phyloP scores from a whole-genome alignment of 2,113 vertebrate genomes.

The Trinectes maculatus region DNA sequence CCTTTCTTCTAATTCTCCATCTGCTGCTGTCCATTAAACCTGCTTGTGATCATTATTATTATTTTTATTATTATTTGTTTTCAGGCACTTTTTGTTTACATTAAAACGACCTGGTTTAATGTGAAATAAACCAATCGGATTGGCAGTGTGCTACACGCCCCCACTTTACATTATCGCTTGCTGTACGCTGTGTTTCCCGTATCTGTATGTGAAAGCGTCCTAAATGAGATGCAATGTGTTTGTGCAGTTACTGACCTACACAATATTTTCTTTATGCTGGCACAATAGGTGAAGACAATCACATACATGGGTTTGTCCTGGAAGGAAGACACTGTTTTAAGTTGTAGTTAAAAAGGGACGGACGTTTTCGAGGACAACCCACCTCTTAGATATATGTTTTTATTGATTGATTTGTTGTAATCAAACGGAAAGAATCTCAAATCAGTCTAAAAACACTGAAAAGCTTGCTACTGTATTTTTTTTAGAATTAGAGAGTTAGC shows the following conservation, averaged over 20 bases:
- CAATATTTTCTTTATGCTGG: constrained; percentile 42
- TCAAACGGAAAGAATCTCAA: constrained; percentile 52
- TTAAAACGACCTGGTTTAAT: constrained; percentile 17
- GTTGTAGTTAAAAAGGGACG: constrained; percentile 18
- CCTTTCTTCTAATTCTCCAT: constrained; percentile 40
- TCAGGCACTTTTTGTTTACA: constrained; percentile 48
- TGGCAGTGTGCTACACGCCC: constrained; percentile 35
- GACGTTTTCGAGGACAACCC: constrained; percentile 65
- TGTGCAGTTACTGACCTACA: constrained; percentile 27
- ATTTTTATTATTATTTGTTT: constrained; percentile 42
- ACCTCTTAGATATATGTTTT: constrained; percentile 57
- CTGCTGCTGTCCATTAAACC: constrained; percentile 33
- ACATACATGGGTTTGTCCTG: constrained; percentile 64
- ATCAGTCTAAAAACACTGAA: constrained; percentile 37
- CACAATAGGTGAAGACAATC: constrained; percentile 77
- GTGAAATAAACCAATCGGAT: constrained; percentile 36
- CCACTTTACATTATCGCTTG: constrained; percentile 62
- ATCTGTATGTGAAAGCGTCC: constrained; percentile 52
- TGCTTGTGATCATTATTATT: constrained; percentile 15
- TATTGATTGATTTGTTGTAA: constrained; percentile 51
- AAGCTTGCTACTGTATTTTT: constrained; percentile 76
- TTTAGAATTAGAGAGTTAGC: constrained; percentile 70
- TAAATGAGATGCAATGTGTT: constrained; percentile 24
- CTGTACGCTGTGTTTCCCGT: constrained; percentile 66
- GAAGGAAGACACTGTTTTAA: constrained; percentile 14